Evolutionary conservation across 1,140 invertebrate genomes (phyloP), one percentile per base, ranked within the genome.

Genomic region (Papilio glaucus): DNA sequence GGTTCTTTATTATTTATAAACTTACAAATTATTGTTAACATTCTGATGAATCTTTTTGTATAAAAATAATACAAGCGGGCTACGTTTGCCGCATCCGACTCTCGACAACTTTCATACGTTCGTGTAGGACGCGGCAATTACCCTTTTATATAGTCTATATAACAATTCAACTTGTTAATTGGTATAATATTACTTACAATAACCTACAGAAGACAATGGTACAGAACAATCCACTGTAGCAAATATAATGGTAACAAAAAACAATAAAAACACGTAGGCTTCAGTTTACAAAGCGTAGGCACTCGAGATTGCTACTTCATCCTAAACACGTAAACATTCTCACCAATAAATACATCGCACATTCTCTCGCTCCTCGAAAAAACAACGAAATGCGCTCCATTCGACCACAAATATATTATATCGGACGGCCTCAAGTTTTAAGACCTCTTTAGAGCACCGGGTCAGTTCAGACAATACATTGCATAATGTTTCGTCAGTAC

Each of bases 231-330:
- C 85, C 80, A 85, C 86, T 89, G 88, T 86, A 88, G 87, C 87
- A 86, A 83, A 85, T 90, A 79, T 88, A 85, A 91, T 91, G 89
- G 91, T 91, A 91, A 92, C 89, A 90, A 91, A 57, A 92, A 91
- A 93, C 88, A 93, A 91, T 89, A 86, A 86, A 88, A 89, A 89
- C 84, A 83, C 85, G 88, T 81, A 89, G 85, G 87, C 89, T 92
- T 89, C 87, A 90, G 84, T 91, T 92, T 91, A 92, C 89, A 91
- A 91, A 93, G 91, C 91, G 87, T 92, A 93, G 91, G 91, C 91
- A 92, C 91, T 93, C 91, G 91, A 93, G 91, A 93, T 93, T 93
- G 88, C 90, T 92, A 90, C 87, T 89, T 90, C 85, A 85, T 84
- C 84, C 85, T 91, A 88, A 82, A 80, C 77, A 83, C 78, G 81